A percentile compares a stretch with the other conserved stretches of the same genome.
Conservation (phyloP, 2,888 invertebrate species). For the Drosophila putrida region DNA sequence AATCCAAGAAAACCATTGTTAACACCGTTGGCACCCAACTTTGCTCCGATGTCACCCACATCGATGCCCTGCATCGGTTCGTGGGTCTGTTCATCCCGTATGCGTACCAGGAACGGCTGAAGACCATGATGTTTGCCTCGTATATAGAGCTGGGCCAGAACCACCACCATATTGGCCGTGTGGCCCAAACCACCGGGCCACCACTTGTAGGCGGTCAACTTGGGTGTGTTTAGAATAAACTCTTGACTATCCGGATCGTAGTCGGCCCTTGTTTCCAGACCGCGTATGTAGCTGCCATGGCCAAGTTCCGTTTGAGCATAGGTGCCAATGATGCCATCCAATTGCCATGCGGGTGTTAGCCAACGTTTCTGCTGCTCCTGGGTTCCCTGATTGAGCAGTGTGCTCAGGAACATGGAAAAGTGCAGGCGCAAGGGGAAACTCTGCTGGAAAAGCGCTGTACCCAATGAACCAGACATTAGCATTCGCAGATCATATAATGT, state of each 20-base stretch:
- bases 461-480: constrained; percentile 75
- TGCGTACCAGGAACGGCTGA: constrained; percentile 96
- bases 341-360: constrained; percentile 92
- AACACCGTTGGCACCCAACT: constrained; percentile 94
- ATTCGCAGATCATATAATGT: constrained; percentile 69
- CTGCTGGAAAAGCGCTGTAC: constrained; percentile 80
- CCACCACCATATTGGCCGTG: constrained; percentile 95
- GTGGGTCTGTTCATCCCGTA: constrained; percentile 95
- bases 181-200: constrained; percentile 99
- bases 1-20: constrained; percentile 97
- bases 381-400: constrained; percentile 93
- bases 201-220: constrained; percentile 96
- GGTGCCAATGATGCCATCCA: constrained; percentile 94
- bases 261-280: constrained; percentile 96
- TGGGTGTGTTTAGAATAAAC: constrained; percentile 95
- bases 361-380: constrained; percentile 94
- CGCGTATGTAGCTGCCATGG: constrained; percentile 95
- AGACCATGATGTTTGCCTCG: constrained; percentile 93
- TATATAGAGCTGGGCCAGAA: constrained; percentile 95
- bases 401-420: constrained; percentile 96
- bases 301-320: constrained; percentile 99
- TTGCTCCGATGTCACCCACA: constrained; percentile 97
- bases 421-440: constrained; percentile 89
- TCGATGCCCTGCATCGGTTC: constrained; percentile 93
- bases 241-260: constrained; percentile 93